phyloP scores from a whole-genome alignment of 2,888 invertebrate species.

The Tetheella fluctuosa region DNA sequence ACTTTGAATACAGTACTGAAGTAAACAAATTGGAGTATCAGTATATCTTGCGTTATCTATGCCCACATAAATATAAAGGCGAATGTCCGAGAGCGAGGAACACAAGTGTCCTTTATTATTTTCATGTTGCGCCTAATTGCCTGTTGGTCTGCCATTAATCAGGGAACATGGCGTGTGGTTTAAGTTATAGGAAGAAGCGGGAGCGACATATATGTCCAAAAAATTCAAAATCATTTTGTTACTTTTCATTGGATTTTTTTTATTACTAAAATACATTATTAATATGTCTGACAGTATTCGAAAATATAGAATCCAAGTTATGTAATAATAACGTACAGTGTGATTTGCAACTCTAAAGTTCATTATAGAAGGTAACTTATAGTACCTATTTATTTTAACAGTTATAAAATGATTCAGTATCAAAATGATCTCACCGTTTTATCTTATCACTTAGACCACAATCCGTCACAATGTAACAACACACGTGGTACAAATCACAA shows the following conservation, averaged over 20 bases:
- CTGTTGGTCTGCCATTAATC: conserved; percentile 57
- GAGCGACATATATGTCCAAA: background rate
- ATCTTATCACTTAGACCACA: conserved; percentile 15
- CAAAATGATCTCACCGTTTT: background rate
- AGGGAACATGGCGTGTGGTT: conserved; percentile 26
- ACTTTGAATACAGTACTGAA: too few species aligned
- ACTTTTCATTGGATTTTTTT: too few species aligned
- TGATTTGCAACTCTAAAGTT: too few species aligned
- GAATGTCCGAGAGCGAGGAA: conserved; percentile 33
- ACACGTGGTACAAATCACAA: conserved; percentile 51
- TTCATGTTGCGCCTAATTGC: conserved; percentile 62
- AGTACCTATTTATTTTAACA: too few species aligned
- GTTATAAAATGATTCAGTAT: too few species aligned
- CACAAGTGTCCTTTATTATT: conserved; percentile 65
- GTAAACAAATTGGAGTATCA: background rate
- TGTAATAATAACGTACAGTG: too few species aligned
- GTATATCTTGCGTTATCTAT: conserved; percentile 13
- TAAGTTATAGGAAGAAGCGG: background rate
- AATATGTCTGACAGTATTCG: too few species aligned
- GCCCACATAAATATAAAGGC: conserved; percentile 35
- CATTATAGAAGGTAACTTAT: too few species aligned
- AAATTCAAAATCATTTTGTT: background rate
- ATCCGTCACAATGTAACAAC: conserved; percentile 31
- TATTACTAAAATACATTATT: too few species aligned
- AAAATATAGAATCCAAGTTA: too few species aligned